Conservation (phyloP, 1,140 invertebrate genomes). For the Physella acuta region DNA sequence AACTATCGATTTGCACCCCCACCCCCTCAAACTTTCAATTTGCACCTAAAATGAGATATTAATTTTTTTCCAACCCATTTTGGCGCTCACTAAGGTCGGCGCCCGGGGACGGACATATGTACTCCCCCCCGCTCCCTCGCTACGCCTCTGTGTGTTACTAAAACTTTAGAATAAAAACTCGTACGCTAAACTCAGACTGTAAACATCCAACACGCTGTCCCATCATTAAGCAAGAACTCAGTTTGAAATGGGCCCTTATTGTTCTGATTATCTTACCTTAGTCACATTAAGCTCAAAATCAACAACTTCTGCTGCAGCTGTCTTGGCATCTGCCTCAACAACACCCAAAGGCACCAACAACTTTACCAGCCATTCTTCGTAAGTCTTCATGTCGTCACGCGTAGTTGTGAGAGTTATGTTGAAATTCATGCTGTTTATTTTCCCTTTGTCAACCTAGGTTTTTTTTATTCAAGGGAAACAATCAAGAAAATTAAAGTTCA, state of each 20-base stretch:
- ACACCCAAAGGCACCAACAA: not conserved
- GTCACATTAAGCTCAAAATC: not conserved
- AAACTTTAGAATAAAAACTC: not conserved
- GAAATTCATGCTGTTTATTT: not conserved
- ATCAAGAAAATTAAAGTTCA: not conserved
- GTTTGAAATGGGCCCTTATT: no score
- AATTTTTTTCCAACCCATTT: not conserved
- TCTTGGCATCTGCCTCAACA: not conserved
- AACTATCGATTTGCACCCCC: no score
- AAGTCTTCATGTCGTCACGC: not conserved
- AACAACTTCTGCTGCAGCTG: not conserved
- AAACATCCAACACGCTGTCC: not conserved
- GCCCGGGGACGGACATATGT: not conserved
- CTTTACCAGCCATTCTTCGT: conserved; percentile 7
- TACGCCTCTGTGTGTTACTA: not conserved
- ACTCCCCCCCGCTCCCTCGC: not conserved
- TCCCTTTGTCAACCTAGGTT: not conserved
- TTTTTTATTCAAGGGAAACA: not conserved
- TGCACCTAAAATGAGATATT: not conserved
- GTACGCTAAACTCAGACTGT: not conserved
- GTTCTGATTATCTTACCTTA: not conserved
- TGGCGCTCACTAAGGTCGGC: no score
- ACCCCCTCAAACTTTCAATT: no score
- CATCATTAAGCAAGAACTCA: not conserved
- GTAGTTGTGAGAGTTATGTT: not conserved